Base-by-base conservation (phyloP, 2,797 vertebrate species). In the Rallus crepitans region DNA sequence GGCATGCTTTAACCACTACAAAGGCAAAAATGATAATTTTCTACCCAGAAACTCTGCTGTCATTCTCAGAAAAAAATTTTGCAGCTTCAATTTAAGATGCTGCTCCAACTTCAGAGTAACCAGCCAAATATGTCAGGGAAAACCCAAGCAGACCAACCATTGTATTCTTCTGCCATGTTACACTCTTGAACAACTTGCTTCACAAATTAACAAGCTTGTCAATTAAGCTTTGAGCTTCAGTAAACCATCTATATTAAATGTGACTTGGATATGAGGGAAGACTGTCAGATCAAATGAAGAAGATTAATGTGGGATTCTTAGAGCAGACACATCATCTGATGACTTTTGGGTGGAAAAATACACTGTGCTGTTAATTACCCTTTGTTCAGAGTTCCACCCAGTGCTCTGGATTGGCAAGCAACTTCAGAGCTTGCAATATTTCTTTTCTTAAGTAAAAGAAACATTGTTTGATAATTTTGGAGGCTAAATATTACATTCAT, bases 181-280 rank as follows among this genome's bases (percentile, higher is more conserved):
- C 48, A 75, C 31, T 71, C 85, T 56, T 72, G 63, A 90, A 93
- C 56, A 94, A 73, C 31, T 87, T 39, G 30, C 60, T 87, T 84
- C 72, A 84, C 86, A 92, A 95, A 90, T 91, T 97, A 96, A 94
- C 6, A 11, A 94, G 86, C 70, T 86, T 90, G 87, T 93, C 91
- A 92, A 96, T 96, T 94, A 94, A 89, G 64, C 94, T 93, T 71
- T 91, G 81, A 92, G 70, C 66, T 86, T 72, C 83, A 89, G 88
- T 93, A 96, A 95, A 96, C 33, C 50, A 40, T 59, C 81, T 87
- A 50, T 93, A 96, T 92, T 95, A 94, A 93, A 94, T 91, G 85
- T 30, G 68, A 92, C 71, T 95, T 89, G 37, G 39, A 71, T 87
- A 69, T 53, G 40, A 95, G 71, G 59, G 75, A 87, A 84, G 75